These are phyloP conservation scores for Tetrao urogallus DNA, from an alignment of 2,113 vertebrate genomes.

Conservation along the genomic window DNA sequence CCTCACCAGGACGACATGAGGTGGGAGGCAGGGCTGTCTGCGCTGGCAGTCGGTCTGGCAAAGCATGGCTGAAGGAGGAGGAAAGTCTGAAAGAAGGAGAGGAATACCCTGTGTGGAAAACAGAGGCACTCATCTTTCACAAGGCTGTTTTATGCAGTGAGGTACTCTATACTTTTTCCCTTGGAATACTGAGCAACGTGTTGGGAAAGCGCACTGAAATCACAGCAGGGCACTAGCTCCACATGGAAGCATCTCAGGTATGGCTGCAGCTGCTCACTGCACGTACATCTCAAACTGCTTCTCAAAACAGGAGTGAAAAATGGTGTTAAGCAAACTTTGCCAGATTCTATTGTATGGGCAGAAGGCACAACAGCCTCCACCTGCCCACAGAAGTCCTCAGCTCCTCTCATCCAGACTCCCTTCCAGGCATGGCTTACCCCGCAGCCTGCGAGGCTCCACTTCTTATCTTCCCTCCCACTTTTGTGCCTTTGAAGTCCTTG, in stretches of 20 bases:
- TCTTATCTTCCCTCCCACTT: conserved; percentile 36
- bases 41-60: not conserved
- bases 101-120: not conserved
- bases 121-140: not conserved
- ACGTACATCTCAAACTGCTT: fast-evolving
- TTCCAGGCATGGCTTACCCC: not conserved
- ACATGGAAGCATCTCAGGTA: fast-evolving
- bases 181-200: fast-evolving
- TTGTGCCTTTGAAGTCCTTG: conserved; percentile 23
- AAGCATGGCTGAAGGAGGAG: not conserved
- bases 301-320: not conserved
- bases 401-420: not conserved
- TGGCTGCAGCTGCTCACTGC: not conserved
- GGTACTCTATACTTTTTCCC: not conserved
- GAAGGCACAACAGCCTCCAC: not conserved
- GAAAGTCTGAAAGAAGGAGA: not conserved
- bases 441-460: conserved; percentile 3
- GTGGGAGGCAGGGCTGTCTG: not conserved
- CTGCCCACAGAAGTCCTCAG: not conserved
- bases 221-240: too few relatives aligned
- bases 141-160: fast-evolving
- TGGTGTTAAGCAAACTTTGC: not conserved
- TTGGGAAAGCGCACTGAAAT: not conserved
- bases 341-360: too few relatives aligned
- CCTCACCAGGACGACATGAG: not conserved